Base-by-base conservation (phyloP, 1,140 invertebrate species). In the Saccostrea cuccullata region DNA sequence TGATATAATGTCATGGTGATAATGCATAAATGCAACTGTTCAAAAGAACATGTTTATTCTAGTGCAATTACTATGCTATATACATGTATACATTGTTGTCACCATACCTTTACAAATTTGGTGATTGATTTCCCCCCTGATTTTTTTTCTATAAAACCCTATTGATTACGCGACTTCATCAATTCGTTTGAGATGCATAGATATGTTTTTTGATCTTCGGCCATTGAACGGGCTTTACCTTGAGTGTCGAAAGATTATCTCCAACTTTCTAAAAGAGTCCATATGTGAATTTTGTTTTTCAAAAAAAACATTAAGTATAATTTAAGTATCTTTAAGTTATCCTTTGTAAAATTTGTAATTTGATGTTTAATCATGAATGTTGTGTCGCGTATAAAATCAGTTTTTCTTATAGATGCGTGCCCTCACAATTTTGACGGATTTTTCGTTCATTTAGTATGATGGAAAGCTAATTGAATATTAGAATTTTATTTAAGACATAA, bases 401-500 rank as follows among this genome's bases (percentile, higher is more conserved):
- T 64, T 20, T 60, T 64, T 64, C n/a, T 20, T 2, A 17, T 64
- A 20, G 15, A 64, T 64, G n/a, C n/a, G 58, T 47, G 47, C 6
- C 47, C 47, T 47, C 47, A 20, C 8, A 64, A 77, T 77, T 30
- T 77, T n/a, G 20, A 30, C 11, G 23, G 23, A 30, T 77, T 36
- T 77, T 11, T 23, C 23, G 67, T 73, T 73, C 26, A 26, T 36
- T 26, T 77, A 40, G 26, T 26, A 26, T 77, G 70, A 77, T 77
- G 70, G 30, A 77, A 77, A 77, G 13, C 26, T 77, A 77, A 77
- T 77, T 77, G 70, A 77, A 77, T 77, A 77, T 77, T 30, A 77
- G 70, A 77, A 77, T 77, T 77, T 77, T 77, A 77, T 77, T 77
- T 77, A 77, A 77, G 70, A 77, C 70, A 23, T 30, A 77, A 77